Base-by-base conservation (phyloP, 2,113 vertebrate genomes). In the Eulemur rufifrons region DNA sequence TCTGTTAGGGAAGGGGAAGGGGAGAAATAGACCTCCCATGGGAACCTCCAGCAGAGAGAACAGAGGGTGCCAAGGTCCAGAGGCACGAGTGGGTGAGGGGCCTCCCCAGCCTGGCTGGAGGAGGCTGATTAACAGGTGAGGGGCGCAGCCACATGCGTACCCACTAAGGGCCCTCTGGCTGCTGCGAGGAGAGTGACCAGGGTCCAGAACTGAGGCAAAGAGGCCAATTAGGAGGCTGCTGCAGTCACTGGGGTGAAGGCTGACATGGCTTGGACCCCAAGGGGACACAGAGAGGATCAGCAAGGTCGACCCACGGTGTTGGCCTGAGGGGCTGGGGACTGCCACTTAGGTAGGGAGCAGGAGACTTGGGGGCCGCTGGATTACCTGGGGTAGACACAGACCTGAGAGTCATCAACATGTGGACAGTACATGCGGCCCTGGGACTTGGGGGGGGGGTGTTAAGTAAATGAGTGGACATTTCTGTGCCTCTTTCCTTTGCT, bases 391-490 rank as follows among this genome's bases (percentile, higher is more conserved):
- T 6, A 4, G 74, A 10, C 14, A 0, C 8, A 20, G 11, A 20
- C 29, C 92, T 37, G 61, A 87, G 45, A 54, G 39, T 25, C 90
- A 81, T n/a, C 78, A 52, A 66, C 42, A 25, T 63, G 11, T 29
- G 29, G 64, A 23, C 63, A 42, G 59, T 37, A 18, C n/a, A 11
- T 32, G 69, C 37, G n/a, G 69, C 68, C 54, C 34, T 25, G 45
- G 50, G 37, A 50, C 52, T n/a, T 64, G 5, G 34, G 42, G 29
- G 29, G n/a, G 13, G 3, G 0, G 11, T 17, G 0, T 3, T 27
- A 15, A 14, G 25, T 27, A 52, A 17, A 6, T 0, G 5, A 34
- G 52, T 0, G 0, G 45, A 23, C 39, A 6, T 11, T 8, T 15
- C 4, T 2, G 11, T 0, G 23, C 18, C 34, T 17, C 1, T 29